Conservation (phyloP, 2,888 invertebrate species). For the Iphiclides podalirius region DNA sequence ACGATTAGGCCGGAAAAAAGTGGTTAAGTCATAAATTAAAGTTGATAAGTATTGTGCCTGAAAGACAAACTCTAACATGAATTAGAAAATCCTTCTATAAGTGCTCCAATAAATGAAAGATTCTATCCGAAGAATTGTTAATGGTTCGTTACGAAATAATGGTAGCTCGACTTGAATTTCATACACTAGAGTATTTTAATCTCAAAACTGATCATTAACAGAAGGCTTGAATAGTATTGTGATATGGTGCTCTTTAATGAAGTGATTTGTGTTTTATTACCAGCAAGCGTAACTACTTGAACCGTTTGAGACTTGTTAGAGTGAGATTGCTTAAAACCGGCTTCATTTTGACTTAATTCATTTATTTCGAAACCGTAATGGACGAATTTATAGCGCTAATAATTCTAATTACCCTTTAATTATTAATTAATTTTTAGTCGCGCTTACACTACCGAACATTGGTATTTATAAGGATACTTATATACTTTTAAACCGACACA, state of each 20-base stretch:
- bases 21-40: too few relatives aligned
- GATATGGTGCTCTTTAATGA: slow-evolving; percentile 16
- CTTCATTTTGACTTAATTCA: slow-evolving; percentile 12
- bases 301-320: slow-evolving; percentile 3
- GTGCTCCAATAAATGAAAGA: too few relatives aligned
- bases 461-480: too few relatives aligned
- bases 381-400: slow-evolving; percentile 23
- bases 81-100: too few relatives aligned
- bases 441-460: neutral
- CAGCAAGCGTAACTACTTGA: slow-evolving; percentile 8
- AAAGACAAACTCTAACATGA: too few relatives aligned
- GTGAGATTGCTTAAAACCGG: slow-evolving; percentile 13
- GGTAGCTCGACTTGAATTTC: too few relatives aligned
- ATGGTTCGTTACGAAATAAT: too few relatives aligned
- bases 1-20: too few relatives aligned
- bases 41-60: too few relatives aligned
- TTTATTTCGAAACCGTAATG: slow-evolving; percentile 10
- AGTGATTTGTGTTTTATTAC: slow-evolving; percentile 15
- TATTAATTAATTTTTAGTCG: slow-evolving; percentile 5
- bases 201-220: slow-evolving; percentile 11
- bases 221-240: slow-evolving; percentile 8
- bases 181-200: too few relatives aligned
- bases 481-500: too few relatives aligned
- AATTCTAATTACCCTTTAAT: slow-evolving; percentile 24
- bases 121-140: too few relatives aligned